Conservation (phyloP, 2,888 invertebrate species). For the Nemotelus nigrinus region DNA sequence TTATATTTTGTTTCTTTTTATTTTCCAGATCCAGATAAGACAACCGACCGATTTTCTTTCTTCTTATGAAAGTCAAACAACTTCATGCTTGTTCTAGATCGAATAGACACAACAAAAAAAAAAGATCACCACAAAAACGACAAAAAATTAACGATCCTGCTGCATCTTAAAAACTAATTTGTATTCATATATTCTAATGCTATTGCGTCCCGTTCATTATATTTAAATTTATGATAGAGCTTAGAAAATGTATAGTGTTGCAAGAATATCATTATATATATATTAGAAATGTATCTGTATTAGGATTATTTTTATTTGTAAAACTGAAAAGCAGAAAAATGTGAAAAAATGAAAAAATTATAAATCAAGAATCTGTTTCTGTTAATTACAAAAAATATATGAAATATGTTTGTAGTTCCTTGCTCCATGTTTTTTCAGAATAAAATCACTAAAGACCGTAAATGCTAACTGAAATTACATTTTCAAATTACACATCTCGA, state of each 20-base stretch:
- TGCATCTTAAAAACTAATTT: conserved; percentile 32
- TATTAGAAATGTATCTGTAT: neutral
- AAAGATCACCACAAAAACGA: neutral
- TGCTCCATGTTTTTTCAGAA: too few species aligned
- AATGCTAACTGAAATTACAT: neutral
- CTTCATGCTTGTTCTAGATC: neutral
- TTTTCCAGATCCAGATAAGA: conserved; percentile 30
- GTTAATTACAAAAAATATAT: too few species aligned
- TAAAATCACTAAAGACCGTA: neutral
- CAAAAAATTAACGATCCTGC: neutral
- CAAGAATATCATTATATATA: conserved; percentile 15
- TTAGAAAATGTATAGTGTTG: conserved; percentile 42
- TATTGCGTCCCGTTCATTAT: conserved; percentile 44
- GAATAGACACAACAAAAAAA: conserved; percentile 2
- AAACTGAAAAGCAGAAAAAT: neutral
- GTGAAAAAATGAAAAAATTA: neutral
- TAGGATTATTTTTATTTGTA: neutral
- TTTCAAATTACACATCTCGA: neutral
- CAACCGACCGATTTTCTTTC: conserved; percentile 12
- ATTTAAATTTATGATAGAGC: conserved; percentile 37
- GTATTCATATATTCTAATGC: conserved; percentile 44
- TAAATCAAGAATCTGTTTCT: neutral
- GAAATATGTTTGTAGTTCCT: too few species aligned
- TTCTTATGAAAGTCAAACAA: neutral
- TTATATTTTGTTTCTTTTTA: neutral